Conservation (phyloP, 1,140 invertebrate species). For the Yoshiicerus persimilis region DNA sequence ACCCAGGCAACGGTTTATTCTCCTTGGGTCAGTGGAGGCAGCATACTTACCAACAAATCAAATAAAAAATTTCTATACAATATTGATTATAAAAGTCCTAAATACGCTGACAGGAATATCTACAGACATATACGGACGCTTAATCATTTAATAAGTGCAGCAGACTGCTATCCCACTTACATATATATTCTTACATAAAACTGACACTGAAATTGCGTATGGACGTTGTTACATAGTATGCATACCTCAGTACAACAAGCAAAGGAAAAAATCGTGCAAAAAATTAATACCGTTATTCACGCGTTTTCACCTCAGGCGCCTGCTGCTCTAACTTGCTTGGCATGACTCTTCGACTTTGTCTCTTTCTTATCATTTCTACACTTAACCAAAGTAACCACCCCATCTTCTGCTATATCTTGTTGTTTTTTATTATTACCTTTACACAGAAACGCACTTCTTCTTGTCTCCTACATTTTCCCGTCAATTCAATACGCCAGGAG, state of each 20-base stretch:
- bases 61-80: too few relatives aligned
- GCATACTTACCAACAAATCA: too few relatives aligned
- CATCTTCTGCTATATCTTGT: not conserved
- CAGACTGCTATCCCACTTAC: not conserved
- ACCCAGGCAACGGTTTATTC: too few relatives aligned
- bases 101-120: too few relatives aligned
- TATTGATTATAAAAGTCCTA: too few relatives aligned
- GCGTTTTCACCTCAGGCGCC: conserved; percentile 16
- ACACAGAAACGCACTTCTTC: not conserved
- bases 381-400: not conserved
- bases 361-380: not conserved
- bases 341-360: not conserved
- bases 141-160: too few relatives aligned
- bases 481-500: not conserved
- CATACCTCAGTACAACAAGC: not conserved
- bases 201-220: not conserved
- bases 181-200: not conserved
- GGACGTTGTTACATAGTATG: not conserved
- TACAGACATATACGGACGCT: too few relatives aligned
- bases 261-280: not conserved
- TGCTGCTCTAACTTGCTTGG: not conserved
- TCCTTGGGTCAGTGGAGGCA: too few relatives aligned
- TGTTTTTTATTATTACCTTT: not conserved
- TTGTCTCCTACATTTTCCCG: not conserved
- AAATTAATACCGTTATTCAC: not conserved